Evolutionary conservation across 1,140 invertebrate genomes (phyloP).

Genomic region (Bactericera cockerelli): DNA sequence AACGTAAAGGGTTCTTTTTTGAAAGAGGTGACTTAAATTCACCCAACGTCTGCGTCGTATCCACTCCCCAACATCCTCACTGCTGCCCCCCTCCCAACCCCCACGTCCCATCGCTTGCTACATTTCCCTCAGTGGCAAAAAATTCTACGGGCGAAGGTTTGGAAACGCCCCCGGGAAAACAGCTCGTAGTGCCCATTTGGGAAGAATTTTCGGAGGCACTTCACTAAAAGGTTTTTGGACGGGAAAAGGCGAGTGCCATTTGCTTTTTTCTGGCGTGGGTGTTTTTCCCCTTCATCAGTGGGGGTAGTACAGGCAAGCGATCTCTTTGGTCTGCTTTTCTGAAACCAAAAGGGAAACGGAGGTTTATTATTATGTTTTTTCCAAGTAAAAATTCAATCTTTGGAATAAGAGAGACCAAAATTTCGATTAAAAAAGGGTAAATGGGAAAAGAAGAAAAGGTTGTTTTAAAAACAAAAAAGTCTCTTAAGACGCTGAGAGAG

Average conservation of each 20-base stretch:
- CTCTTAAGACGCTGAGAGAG: no score
- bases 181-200: not conserved
- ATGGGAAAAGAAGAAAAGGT: no score
- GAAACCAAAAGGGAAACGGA: no score
- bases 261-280: not conserved
- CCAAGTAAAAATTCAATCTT: no score
- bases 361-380: no score
- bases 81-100: not conserved
- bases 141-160: not conserved
- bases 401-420: no score
- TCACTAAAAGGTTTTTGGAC: not conserved
- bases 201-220: not conserved
- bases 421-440: no score
- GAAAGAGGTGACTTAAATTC: no score
- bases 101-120: no score
- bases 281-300: not conserved
- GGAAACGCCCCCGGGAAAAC: not conserved
- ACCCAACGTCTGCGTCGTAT: not conserved
- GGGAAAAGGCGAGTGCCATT: not conserved
- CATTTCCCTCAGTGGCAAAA: no score
- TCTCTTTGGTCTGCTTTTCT: not conserved
- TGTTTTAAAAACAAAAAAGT: no score
- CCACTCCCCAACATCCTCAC: constrained; percentile 12
- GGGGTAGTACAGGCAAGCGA: not conserved
- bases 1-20: no score